These are phyloP conservation scores for Microtus montanus DNA, from an alignment of 2,113 vertebrate species.

Conservation along the genomic window DNA sequence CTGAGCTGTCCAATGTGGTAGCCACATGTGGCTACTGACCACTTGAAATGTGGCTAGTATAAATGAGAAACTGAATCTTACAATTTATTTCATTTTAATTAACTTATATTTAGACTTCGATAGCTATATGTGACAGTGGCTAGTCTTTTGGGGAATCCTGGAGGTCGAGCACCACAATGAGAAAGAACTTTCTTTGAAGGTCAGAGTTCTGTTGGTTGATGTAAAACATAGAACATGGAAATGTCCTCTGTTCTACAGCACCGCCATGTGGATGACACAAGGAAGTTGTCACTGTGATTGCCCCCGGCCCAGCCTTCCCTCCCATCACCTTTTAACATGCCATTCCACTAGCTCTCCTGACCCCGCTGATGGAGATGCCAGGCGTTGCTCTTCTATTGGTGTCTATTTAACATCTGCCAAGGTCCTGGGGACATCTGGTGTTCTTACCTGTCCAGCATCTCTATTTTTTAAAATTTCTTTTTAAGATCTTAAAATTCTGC, in stretches of 20 bases:
- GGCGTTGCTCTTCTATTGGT: not conserved
- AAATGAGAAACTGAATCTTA: not conserved
- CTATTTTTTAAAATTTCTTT: not conserved
- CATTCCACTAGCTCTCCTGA: not conserved
- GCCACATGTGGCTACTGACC: not conserved
- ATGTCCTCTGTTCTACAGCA: not conserved
- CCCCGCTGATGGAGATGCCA: not conserved
- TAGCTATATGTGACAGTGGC: not conserved
- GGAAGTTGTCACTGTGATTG: not conserved
- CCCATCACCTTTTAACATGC: not conserved
- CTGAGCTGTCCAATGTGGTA: not conserved
- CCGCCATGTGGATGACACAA: not conserved
- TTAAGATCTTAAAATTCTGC: not conserved
- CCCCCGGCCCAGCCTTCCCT: not conserved
- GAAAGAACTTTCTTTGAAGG: constrained; percentile 16
- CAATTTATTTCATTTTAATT: constrained; percentile 3
- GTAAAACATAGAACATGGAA: not conserved
- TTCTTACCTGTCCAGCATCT: not conserved
- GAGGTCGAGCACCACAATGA: not conserved
- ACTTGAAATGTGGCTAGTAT: not conserved
- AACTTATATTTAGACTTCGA: constrained; percentile 18
- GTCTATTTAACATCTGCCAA: not conserved
- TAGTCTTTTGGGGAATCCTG: constrained; percentile 8
- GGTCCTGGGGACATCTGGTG: not conserved
- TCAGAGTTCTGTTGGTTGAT: constrained; percentile 36